These are phyloP conservation scores for Galeruca laticollis DNA, from an alignment of 2,888 invertebrate genomes.

Conservation along the genomic window DNA sequence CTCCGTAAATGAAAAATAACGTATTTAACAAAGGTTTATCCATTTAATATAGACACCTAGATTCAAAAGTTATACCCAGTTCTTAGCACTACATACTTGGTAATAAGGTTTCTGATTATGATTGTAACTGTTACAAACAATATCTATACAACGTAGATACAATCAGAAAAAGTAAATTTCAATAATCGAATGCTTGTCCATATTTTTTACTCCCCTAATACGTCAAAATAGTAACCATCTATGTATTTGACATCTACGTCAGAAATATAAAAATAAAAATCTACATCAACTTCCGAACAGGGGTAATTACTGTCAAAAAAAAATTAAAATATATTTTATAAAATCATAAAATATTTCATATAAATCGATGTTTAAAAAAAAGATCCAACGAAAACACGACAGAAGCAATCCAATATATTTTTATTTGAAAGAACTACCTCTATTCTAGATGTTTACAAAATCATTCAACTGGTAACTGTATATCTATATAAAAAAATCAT, in stretches of 20 bases:
- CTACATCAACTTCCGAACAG: neutral
- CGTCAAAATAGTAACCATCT: neutral
- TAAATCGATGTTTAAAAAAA: too few species aligned
- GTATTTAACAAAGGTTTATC: too few species aligned
- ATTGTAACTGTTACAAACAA: too few species aligned
- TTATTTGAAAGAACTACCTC: neutral
- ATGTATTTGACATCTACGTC: neutral
- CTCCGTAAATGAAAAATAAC: too few species aligned
- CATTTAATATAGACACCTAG: too few species aligned
- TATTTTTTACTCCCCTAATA: neutral
- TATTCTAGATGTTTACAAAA: neutral
- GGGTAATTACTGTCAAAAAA: neutral
- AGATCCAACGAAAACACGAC: too few species aligned
- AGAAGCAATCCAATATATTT: too few species aligned
- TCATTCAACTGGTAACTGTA: neutral
- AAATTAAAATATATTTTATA: too few species aligned
- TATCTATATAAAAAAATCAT: neutral
- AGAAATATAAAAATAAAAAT: slow-evolving; percentile 2
- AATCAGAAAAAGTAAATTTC: neutral
- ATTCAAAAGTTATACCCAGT: too few species aligned
- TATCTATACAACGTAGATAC: neutral
- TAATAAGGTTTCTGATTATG: too few species aligned
- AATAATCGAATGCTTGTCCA: neutral
- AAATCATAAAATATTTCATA: too few species aligned
- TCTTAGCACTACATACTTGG: too few species aligned